A percentile compares a stretch with the other conserved stretches of the same genome.
Evolutionary conservation across 2,888 invertebrate species (phyloP).

Genomic region (Apoda limacodes): DNA sequence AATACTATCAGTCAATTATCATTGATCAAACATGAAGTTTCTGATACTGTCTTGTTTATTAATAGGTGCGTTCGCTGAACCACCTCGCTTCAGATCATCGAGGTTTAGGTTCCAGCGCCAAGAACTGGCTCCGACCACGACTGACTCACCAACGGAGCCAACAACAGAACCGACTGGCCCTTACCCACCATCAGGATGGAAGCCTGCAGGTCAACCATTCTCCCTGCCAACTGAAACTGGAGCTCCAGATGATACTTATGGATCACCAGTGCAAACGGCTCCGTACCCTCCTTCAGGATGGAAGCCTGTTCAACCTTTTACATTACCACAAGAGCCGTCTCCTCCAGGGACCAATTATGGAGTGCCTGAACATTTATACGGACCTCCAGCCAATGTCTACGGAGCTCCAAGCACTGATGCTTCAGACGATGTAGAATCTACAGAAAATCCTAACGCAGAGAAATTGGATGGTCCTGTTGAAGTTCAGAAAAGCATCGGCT

Average conservation of each 20-base stretch:
- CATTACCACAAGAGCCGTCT: slow-evolving; percentile 39
- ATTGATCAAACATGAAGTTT: slow-evolving; percentile 41
- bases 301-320: slow-evolving; percentile 49
- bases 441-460: slow-evolving; percentile 48
- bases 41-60: slow-evolving; percentile 36
- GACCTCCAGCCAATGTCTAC: slow-evolving; percentile 33
- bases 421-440: slow-evolving; percentile 27
- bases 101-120: slow-evolving; percentile 58
- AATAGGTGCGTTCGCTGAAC: slow-evolving; percentile 42
- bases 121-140: slow-evolving; percentile 53
- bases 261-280: slow-evolving; percentile 34
- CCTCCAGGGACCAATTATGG: slow-evolving; percentile 41
- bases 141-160: slow-evolving; percentile 43
- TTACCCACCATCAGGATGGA: slow-evolving; percentile 55
- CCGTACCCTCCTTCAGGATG: slow-evolving; percentile 56
- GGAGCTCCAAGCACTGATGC: slow-evolving; percentile 35
- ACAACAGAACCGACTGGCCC: slow-evolving; percentile 40
- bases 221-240: slow-evolving; percentile 46
- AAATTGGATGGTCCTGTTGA: slow-evolving; percentile 47
- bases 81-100: slow-evolving; percentile 56
- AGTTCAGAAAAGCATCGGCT: slow-evolving; percentile 62
- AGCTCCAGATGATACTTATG: slow-evolving; percentile 37
- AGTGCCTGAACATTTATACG: slow-evolving; percentile 36
- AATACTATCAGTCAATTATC: slow-evolving; percentile 21
- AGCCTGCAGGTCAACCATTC: slow-evolving; percentile 45